These are phyloP conservation scores for Cyrtonyx montezumae DNA, from an alignment of 2,113 vertebrate genomes.

Conservation along the genomic window DNA sequence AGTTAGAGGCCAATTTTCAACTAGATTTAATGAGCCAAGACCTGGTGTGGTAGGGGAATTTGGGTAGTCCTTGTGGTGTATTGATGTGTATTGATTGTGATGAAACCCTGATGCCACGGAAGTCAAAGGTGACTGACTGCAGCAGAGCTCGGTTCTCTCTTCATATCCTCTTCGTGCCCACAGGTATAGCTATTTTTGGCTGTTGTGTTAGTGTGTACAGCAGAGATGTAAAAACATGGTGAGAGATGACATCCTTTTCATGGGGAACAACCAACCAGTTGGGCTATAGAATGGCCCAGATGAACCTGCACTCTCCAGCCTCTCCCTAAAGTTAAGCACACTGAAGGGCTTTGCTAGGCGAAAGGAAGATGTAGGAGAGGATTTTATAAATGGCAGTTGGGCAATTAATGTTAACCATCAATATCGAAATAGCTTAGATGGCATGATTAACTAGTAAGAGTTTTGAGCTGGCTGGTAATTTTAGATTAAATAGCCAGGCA, in stretches of 20 bases:
- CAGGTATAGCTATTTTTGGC: neutral
- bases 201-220: neutral
- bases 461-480: slow-evolving; percentile 72
- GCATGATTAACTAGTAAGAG: slow-evolving; percentile 73
- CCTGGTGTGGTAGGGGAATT: neutral
- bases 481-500: slow-evolving; percentile 73
- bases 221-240: neutral
- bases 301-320: neutral
- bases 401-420: slow-evolving; percentile 72
- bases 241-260: neutral
- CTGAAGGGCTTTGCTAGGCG: neutral
- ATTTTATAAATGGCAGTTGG: slow-evolving; percentile 56
- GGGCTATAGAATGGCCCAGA: neutral
- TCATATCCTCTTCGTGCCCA: neutral
- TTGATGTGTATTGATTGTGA: neutral
- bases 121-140: neutral
- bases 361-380: neutral
- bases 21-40: neutral
- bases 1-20: neutral
- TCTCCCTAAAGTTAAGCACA: neutral
- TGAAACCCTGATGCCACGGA: neutral
- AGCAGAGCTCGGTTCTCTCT: neutral
- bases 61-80: slow-evolving; percentile 16
- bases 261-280: neutral
- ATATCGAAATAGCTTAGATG: slow-evolving; percentile 71